Conservation (phyloP, 1,140 invertebrate species). For the Drosophila chauvacae region DNA sequence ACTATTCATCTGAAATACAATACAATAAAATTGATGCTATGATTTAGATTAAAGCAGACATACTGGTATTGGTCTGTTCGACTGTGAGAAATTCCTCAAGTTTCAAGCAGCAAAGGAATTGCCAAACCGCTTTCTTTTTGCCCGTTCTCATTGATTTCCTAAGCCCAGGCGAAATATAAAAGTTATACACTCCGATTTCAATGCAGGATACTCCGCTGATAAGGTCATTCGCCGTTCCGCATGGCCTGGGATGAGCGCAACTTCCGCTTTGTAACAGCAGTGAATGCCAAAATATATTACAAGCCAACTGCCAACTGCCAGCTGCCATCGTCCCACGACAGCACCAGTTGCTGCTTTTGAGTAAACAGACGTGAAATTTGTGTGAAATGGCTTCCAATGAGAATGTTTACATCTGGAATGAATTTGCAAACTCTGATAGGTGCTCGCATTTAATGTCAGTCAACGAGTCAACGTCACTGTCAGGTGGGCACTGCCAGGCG, state of each 20-base stretch:
- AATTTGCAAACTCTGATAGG: conserved; percentile 74
- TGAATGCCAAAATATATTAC: conserved; percentile 45
- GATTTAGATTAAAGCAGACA: not conserved
- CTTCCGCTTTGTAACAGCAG: not conserved
- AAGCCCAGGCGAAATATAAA: not conserved
- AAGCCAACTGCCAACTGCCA: conserved; percentile 22
- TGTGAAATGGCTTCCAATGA: conserved; percentile 71
- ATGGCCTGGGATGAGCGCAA: not conserved
- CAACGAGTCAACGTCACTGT: conserved; percentile 68
- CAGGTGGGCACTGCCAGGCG: conserved; percentile 28
- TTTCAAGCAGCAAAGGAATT: not conserved
- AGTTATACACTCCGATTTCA: not conserved
- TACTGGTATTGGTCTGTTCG: not conserved
- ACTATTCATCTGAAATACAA: not conserved
- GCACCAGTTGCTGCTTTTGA: conserved; percentile 66
- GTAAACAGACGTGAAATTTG: conserved; percentile 73
- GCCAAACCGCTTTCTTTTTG: not conserved
- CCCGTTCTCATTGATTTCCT: not conserved
- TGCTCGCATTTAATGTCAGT: conserved; percentile 72
- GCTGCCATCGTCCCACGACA: conserved; percentile 32
- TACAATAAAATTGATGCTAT: not conserved
- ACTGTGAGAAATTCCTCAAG: not conserved
- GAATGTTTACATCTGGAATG: conserved; percentile 77
- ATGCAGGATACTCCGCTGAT: not conserved
- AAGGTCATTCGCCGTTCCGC: not conserved